A percentile compares a stretch with the other conserved stretches of the same genome.
phyloP scores from a whole-genome alignment of 1,140 invertebrate genomes.

The Pogonomyrmex californicus region DNA sequence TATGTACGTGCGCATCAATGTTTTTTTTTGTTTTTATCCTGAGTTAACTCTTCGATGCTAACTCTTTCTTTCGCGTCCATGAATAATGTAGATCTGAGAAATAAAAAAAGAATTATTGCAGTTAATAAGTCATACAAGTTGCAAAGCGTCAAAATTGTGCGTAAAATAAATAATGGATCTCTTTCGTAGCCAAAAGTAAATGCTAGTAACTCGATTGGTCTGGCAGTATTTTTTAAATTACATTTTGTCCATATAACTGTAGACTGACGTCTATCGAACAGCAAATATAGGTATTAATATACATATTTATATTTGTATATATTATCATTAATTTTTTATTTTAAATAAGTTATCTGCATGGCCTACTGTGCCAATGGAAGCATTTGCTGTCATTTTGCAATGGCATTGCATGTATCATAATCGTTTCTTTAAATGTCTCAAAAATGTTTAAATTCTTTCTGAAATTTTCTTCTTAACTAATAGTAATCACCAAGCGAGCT shows the following conservation, averaged over 20 bases:
- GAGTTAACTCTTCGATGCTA: constrained; percentile 50
- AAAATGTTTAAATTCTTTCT: constrained; percentile 62
- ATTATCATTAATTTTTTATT: constrained; percentile 71
- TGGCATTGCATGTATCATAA: constrained; percentile 70
- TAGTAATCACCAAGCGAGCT: constrained; percentile 55
- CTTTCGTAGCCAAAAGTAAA: constrained; percentile 68
- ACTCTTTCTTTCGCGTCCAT: constrained; percentile 41
- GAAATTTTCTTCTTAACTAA: constrained; percentile 57
- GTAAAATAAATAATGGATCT: constrained; percentile 52
- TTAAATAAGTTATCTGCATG: constrained; percentile 70
- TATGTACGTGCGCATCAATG: constrained; percentile 31
- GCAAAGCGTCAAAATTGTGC: constrained; percentile 52
- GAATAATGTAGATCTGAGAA: not conserved
- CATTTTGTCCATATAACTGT: constrained; percentile 65
- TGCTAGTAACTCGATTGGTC: constrained; percentile 69
- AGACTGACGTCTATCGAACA: constrained; percentile 77
- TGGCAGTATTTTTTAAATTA: constrained; percentile 71
- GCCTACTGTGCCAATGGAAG: constrained; percentile 80
- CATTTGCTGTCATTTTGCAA: constrained; percentile 77
- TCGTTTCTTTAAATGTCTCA: constrained; percentile 63
- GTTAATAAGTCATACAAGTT: constrained; percentile 20
- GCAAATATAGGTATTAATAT: constrained; percentile 72
- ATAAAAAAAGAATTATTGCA: constrained; percentile 37
- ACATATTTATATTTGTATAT: constrained; percentile 70
- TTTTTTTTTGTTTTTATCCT: constrained; percentile 34